Conservation (phyloP, 2,113 vertebrate genomes). For the Morone chrysops region DNA sequence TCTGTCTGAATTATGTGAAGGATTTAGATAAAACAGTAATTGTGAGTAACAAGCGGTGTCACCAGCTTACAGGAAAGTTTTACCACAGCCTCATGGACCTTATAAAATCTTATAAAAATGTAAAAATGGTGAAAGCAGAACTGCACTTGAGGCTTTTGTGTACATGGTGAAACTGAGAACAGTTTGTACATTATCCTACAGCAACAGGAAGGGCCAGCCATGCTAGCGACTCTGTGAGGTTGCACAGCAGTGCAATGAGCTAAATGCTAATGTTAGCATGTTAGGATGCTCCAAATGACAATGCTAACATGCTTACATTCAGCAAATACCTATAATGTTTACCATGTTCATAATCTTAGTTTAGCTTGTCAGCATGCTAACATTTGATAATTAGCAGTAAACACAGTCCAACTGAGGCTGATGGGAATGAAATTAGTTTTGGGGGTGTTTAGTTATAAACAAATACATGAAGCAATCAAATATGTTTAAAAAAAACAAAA, state of each 20-base stretch:
- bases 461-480: background rate
- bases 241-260: background rate
- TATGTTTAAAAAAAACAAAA: too few relatives aligned
- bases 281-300: background rate
- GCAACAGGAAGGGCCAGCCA: background rate
- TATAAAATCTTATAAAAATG: background rate
- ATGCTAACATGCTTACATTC: too few relatives aligned
- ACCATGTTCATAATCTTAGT: background rate
- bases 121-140: background rate
- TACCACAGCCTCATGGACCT: background rate
- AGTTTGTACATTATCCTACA: background rate
- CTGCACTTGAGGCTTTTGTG: background rate
- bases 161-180: background rate
- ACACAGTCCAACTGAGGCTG: background rate
- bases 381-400: background rate
- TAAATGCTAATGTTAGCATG: background rate
- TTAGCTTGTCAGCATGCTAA: background rate
- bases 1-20: background rate
- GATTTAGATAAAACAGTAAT: constrained; percentile 9
- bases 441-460: background rate
- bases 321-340: too few relatives aligned
- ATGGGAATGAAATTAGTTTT: background rate
- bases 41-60: background rate
- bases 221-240: background rate
- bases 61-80: background rate